Conservation (phyloP, 1,140 invertebrate genomes). For the Ectropis grisescens region DNA sequence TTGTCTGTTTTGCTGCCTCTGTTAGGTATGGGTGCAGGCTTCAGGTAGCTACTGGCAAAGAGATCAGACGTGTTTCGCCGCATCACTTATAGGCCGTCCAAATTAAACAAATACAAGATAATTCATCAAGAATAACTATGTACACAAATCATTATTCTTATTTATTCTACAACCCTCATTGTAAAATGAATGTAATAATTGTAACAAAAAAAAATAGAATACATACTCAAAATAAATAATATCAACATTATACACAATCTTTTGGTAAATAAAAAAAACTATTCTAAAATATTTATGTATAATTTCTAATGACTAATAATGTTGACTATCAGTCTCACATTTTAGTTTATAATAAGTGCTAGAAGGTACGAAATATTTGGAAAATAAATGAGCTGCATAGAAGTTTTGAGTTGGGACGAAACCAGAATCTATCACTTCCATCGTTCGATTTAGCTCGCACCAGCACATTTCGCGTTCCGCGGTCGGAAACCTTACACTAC, state of each 20-base stretch:
- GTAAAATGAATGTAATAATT: conserved; percentile 50
- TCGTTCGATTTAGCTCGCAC: conserved; percentile 5
- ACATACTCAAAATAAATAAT: conserved; percentile 47
- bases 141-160: conserved; percentile 40
- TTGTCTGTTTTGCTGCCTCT: too few species aligned
- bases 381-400: conserved; percentile 50
- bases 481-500: conserved; percentile 43
- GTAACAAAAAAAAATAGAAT: conserved; percentile 39
- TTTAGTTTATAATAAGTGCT: conserved; percentile 62
- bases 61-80: neutral
- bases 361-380: conserved; percentile 54
- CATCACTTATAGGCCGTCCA: conserved; percentile 44
- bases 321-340: conserved; percentile 69
- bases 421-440: conserved; percentile 43
- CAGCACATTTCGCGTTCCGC: conserved; percentile 15
- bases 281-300: conserved; percentile 61
- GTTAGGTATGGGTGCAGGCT: too few species aligned
- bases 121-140: conserved; percentile 35
- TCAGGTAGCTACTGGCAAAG: too few species aligned
- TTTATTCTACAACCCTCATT: conserved; percentile 56
- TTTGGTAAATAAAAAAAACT: conserved; percentile 48
- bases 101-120: conserved; percentile 35
- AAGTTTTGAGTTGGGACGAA: conserved; percentile 48
- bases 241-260: conserved; percentile 44
- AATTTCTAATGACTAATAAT: conserved; percentile 64